phyloP scores from a whole-genome alignment of 1,140 invertebrate genomes.

The Xylocopa sonorina region DNA sequence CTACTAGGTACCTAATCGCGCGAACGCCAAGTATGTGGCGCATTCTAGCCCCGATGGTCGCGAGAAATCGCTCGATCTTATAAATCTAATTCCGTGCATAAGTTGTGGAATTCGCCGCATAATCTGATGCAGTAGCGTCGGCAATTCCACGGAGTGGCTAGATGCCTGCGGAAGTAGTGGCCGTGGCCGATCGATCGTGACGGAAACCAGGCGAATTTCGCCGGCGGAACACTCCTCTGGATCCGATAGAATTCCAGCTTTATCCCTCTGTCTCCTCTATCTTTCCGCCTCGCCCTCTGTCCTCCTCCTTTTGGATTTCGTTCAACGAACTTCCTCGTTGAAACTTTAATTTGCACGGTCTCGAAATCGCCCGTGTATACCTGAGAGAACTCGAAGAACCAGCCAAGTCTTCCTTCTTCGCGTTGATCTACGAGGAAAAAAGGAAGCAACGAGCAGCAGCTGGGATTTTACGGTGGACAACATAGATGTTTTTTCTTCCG shows the following conservation, averaged over 20 bases:
- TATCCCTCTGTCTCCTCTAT: not conserved
- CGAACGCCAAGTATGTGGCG: slow-evolving; percentile 4
- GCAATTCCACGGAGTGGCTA: slow-evolving; percentile 50
- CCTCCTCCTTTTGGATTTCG: too few species aligned
- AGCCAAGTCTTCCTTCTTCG: rapidly evolving
- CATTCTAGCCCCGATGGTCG: not conserved
- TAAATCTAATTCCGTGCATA: slow-evolving; percentile 32
- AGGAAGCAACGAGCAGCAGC: not conserved
- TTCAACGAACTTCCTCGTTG: not conserved
- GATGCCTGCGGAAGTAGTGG: not conserved
- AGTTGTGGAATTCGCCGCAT: slow-evolving; percentile 46
- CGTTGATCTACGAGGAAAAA: not conserved
- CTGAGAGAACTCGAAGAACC: not conserved
- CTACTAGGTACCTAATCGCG: too few species aligned
- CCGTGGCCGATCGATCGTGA: slow-evolving; percentile 28
- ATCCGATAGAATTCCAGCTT: slow-evolving; percentile 2
- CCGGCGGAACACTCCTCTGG: not conserved
- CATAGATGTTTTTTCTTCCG: too few species aligned
- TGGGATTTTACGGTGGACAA: not conserved
- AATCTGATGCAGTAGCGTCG: slow-evolving; percentile 41
- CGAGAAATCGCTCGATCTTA: slow-evolving; percentile 50
- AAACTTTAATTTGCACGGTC: slow-evolving; percentile 31
- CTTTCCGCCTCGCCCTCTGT: too few species aligned
- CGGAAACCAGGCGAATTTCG: slow-evolving; percentile 11
- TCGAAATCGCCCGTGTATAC: not conserved